Conservation (phyloP, 2,888 invertebrate genomes). For the Phyllotreta striolata region DNA sequence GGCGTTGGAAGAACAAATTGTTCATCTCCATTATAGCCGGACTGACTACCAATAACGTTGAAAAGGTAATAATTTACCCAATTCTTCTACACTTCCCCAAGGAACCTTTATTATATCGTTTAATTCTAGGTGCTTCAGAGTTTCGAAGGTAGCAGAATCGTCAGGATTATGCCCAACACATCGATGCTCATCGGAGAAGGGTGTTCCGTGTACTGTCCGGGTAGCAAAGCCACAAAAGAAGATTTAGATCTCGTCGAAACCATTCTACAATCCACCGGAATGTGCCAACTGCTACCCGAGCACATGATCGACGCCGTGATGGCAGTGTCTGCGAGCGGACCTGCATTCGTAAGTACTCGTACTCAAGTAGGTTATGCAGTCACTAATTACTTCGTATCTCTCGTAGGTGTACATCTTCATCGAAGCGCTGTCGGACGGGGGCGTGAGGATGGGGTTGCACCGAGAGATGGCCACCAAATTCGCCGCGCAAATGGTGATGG, state of each 20-base stretch:
- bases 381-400: conserved; percentile 5
- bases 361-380: neutral
- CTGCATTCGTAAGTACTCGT: conserved; percentile 81
- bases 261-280: conserved; percentile 70
- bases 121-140: conserved; percentile 46
- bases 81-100: too few species aligned
- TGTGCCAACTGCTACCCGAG: conserved; percentile 80
- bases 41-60: conserved; percentile 69
- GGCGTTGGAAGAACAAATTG: conserved; percentile 67
- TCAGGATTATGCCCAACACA: conserved; percentile 89
- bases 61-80: conserved; percentile 63
- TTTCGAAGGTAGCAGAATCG: conserved; percentile 62
- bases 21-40: conserved; percentile 88
- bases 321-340: conserved; percentile 85
- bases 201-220: conserved; percentile 70
- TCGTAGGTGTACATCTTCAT: conserved; percentile 81
- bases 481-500: conserved; percentile 85
- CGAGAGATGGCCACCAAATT: conserved; percentile 78
- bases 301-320: conserved; percentile 79
- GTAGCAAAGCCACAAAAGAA: conserved; percentile 63
- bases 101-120: neutral
- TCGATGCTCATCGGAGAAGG: conserved; percentile 80
- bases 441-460: conserved; percentile 89
- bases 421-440: conserved; percentile 93
- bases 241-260: conserved; percentile 67